Evolutionary conservation across 2,797 vertebrate species (phyloP).

Genomic region (Sebastes paucispinis): DNA sequence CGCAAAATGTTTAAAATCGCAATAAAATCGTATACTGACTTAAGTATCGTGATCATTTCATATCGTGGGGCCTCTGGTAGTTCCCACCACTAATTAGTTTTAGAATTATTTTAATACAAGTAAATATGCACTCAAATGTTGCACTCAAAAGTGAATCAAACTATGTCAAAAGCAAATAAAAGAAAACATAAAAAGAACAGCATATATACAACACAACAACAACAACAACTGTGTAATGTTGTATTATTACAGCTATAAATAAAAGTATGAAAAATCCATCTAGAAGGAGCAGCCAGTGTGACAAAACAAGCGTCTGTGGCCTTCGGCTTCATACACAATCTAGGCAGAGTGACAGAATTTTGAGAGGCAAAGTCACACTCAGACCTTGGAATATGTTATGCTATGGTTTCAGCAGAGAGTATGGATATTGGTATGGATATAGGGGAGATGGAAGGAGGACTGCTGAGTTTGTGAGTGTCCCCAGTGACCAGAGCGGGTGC

Average conservation of each 20-base stretch:
- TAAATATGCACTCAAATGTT: background rate
- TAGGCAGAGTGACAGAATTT: conserved; percentile 65
- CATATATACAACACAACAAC: background rate
- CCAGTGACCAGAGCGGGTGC: conserved; percentile 74
- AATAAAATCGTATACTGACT: too few species aligned
- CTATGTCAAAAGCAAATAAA: background rate
- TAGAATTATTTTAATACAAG: background rate
- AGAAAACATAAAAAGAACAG: background rate
- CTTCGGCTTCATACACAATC: conserved; percentile 67
- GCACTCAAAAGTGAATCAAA: background rate
- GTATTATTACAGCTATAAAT: conserved; percentile 46
- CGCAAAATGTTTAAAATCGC: too few species aligned
- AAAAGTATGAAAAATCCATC: conserved; percentile 60
- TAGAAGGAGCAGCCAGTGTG: conserved; percentile 53
- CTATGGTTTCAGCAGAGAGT: conserved; percentile 43
- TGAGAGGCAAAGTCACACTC: conserved; percentile 70
- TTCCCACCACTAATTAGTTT: too few species aligned
- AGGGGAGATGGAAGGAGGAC: conserved; percentile 46
- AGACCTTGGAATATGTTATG: conserved; percentile 76
- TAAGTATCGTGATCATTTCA: too few species aligned
- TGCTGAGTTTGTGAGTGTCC: conserved; percentile 68
- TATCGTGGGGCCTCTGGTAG: too few species aligned
- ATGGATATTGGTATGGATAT: conserved; percentile 71
- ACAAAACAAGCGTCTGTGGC: conserved; percentile 59
- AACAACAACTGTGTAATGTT: background rate